These are phyloP conservation scores for Darevskia nairensis DNA, from an alignment of 2,797 vertebrate genomes.

Conservation along the genomic window DNA sequence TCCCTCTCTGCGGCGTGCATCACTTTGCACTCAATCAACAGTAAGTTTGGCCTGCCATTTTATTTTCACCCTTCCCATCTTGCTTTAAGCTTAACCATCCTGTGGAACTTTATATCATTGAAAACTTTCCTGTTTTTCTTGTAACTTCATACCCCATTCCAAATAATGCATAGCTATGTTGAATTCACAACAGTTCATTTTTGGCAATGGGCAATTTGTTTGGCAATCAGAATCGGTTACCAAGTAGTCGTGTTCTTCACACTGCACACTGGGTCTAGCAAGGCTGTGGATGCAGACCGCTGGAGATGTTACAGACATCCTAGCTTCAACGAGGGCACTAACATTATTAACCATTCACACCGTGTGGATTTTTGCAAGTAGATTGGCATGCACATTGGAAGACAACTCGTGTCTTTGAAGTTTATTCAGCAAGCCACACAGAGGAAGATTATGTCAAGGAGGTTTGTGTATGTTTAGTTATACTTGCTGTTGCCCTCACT, in stretches of 20 bases:
- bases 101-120: background rate
- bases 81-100: background rate
- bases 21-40: background rate
- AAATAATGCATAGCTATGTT: slow-evolving; percentile 1
- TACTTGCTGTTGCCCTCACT: background rate
- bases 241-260: background rate
- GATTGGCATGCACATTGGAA: background rate
- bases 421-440: background rate
- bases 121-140: background rate
- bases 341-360: background rate
- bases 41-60: slow-evolving; percentile 11
- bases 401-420: background rate
- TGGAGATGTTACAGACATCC: background rate
- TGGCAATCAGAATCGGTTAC: too few species aligned
- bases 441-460: background rate
- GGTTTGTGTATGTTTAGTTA: background rate
- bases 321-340: too few species aligned
- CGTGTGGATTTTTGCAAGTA: background rate
- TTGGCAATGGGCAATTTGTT: background rate
- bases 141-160: background rate
- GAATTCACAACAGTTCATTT: background rate
- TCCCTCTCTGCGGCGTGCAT: background rate
- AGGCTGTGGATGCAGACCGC: background rate
- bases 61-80: background rate
- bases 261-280: too few species aligned